Conservation (phyloP, 2,797 vertebrate genomes). For the Echeneis naucrates region DNA sequence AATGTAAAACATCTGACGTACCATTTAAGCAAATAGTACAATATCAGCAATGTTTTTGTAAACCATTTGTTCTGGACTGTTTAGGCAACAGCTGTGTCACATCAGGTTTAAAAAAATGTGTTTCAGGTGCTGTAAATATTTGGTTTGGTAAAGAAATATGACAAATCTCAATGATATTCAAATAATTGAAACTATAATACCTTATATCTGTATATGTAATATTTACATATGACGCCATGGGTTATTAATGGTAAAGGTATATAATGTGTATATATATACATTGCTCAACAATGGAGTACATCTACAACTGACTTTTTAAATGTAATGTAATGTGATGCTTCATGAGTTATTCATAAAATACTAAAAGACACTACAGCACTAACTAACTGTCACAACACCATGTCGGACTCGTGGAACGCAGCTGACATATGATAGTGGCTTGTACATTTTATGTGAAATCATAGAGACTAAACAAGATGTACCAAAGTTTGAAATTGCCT, state of each 20-base stretch:
- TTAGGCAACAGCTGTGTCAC: neutral
- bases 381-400: neutral
- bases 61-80: neutral
- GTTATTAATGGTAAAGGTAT: no score
- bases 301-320: neutral
- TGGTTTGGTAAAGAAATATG: neutral
- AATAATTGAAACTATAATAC: no score
- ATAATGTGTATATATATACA: no score
- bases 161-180: no score
- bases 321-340: neutral
- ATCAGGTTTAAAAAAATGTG: neutral
- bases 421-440: neutral
- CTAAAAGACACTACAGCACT: neutral
- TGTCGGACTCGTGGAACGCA: neutral
- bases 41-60: conserved; percentile 2
- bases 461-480: neutral
- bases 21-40: conserved; percentile 16
- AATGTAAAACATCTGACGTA: conserved; percentile 57
- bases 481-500: neutral
- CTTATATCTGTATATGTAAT: neutral
- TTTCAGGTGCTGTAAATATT: neutral
- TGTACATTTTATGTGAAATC: neutral
- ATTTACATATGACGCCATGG: neutral
- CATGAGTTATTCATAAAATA: neutral
- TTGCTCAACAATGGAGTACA: neutral